Evolutionary conservation across 2,888 invertebrate species (phyloP).

Genomic region (Eudemis profundana): DNA sequence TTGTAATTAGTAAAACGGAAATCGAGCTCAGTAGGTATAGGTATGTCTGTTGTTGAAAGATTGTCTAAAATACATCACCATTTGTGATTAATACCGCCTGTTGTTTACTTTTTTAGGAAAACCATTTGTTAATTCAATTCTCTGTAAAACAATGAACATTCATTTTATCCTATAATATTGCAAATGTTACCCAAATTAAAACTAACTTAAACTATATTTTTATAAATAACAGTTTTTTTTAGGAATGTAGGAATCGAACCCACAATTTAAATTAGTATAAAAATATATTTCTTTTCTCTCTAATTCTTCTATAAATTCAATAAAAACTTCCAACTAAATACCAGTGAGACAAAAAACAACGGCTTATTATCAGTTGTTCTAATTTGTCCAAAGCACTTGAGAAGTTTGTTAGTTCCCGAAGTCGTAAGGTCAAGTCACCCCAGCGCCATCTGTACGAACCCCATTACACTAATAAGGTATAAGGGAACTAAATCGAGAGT

Average conservation of each 20-base stretch:
- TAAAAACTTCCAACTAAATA: background rate
- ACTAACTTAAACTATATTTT: no score
- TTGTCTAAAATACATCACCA: background rate
- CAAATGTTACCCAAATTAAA: no score
- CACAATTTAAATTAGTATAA: background rate
- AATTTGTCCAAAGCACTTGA: slow-evolving; percentile 36
- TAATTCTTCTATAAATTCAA: background rate
- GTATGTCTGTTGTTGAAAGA: background rate
- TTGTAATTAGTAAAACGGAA: background rate
- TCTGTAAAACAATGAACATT: background rate
- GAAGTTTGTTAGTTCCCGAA: slow-evolving; percentile 42
- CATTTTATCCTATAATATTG: no score
- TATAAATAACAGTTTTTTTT: no score
- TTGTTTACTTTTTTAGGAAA: no score
- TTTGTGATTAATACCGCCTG: background rate
- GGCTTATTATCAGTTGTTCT: slow-evolving; percentile 32
- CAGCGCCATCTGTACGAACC: slow-evolving; percentile 38
- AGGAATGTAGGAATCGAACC: background rate
- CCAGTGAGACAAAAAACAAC: slow-evolving; percentile 30
- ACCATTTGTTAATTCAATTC: no score
- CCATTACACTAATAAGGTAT: slow-evolving; percentile 33
- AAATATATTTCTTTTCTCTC: background rate
- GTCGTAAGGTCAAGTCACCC: slow-evolving; percentile 41
- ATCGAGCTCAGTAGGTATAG: background rate
- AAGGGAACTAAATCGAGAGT: slow-evolving; percentile 10